Base-by-base conservation (phyloP, 1,140 invertebrate species). In the Ganaspis sp. region DNA sequence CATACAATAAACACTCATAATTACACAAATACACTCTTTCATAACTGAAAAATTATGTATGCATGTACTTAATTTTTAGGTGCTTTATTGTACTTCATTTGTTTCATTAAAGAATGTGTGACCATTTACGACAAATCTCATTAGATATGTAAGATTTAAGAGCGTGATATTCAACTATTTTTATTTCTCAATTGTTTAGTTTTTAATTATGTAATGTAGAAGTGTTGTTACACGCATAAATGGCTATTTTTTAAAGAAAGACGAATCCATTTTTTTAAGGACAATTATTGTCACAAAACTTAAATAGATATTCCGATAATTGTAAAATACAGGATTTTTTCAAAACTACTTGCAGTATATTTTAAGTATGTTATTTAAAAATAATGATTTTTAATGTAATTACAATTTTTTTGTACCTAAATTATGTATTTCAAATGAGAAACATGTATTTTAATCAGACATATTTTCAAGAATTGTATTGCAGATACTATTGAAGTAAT, bases 221-320 rank as follows among this genome's bases (percentile, higher is more conserved):
- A 29, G 9, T 49, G 34, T 5, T 29, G 9, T 38, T 73, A n/a
- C 53, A 9, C 4, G 38, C 17, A 37, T 9, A 49, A 34, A 64
- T 29, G 26, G 12, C 54, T 80, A 82, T 82, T 84, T 82, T 82
- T 81, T 81, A 64, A 82, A 78, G 76, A 81, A 84, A 84, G 70
- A 34, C 38, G 40, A 77, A 75, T 74, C 11, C 76, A 23, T 23
- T 15, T 0, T 5, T n/a, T 64, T 64, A 2, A 29, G 23, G 23
- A 21, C 23, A n/a, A 64, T 29, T 75, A 77, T 70, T 77, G 69
- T 73, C 70, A 19, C 70, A 26, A 72, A 17, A 74, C 29, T 74
- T 72, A 15, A 40, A 38, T 15, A 2, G 29, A 42, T 73, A 37
- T 19, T 58, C 1, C 17, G n/a, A n/a, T 17, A 15, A 17, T 17